phyloP scores from a whole-genome alignment of 2,888 invertebrate genomes.

The Steinernema hermaphroditum region DNA sequence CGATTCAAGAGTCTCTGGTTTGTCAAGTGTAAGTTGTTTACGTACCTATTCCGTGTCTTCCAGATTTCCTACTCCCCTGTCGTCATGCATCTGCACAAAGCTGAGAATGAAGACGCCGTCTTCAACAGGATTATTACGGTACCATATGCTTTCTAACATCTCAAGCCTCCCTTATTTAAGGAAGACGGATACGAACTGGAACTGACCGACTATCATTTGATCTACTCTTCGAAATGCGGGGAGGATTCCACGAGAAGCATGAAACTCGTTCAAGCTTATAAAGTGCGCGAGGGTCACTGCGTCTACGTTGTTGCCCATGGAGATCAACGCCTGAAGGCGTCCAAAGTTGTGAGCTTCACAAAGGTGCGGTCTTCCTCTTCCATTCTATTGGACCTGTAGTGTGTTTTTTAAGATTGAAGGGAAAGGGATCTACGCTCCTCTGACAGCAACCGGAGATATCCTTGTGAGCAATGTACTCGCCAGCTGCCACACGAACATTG shows the following conservation, averaged over 20 bases:
- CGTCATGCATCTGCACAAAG: conserved; percentile 62
- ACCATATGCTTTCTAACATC: no score
- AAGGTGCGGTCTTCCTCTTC: conserved; percentile 6
- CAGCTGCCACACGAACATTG: conserved; percentile 62
- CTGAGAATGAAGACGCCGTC: conserved; percentile 50
- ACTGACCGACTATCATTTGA: conserved; percentile 60
- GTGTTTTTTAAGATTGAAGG: conserved; percentile 44
- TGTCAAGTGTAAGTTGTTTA: not conserved
- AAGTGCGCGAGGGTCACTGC: conserved; percentile 52
- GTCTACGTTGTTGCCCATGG: conserved; percentile 41
- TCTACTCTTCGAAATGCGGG: conserved; percentile 55
- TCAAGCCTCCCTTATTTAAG: conserved; percentile 18
- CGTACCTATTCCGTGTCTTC: conserved; percentile 12
- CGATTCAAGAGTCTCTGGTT: conserved; percentile 59
- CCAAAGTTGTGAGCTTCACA: conserved; percentile 33
- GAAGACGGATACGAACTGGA: conserved; percentile 44
- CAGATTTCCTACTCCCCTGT: conserved; percentile 60
- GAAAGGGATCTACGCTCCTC: conserved; percentile 60
- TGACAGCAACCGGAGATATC: conserved; percentile 62
- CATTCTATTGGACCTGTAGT: not conserved
- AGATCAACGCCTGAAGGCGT: conserved; percentile 29
- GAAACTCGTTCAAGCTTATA: conserved; percentile 45
- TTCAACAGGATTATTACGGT: conserved; percentile 53
- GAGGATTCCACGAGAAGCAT: conserved; percentile 35
- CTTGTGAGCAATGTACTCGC: conserved; percentile 62